These are phyloP conservation scores for Microtus ochrogaster DNA, from an alignment of 2,113 vertebrate genomes.

Conservation along the genomic window DNA sequence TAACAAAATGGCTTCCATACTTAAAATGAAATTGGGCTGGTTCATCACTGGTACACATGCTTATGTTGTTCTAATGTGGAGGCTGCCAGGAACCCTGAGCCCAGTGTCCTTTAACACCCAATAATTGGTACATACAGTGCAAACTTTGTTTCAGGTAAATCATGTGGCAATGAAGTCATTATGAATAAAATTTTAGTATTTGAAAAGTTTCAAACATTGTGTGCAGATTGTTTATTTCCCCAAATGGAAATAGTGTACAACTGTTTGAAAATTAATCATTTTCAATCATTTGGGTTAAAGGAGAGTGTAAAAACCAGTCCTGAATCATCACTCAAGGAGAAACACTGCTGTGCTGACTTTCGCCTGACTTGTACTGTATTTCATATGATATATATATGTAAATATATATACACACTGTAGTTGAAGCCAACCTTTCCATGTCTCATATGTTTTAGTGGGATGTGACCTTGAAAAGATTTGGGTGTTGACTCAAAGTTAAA, in stretches of 20 bases:
- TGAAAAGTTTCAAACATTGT: conserved; percentile 36
- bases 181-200: conserved; percentile 42
- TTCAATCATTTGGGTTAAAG: not conserved
- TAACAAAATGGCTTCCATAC: not conserved
- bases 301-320: not conserved
- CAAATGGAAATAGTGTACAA: conserved; percentile 48
- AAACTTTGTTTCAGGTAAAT: not conserved
- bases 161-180: not conserved
- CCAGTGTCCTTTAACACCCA: not conserved
- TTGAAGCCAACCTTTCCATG: not conserved
- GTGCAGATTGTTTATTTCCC: conserved; percentile 25
- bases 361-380: conserved; percentile 21
- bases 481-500: not conserved
- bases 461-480: not conserved
- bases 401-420: not conserved
- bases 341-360: not conserved
- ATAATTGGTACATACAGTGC: not conserved
- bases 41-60: not conserved
- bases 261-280: conserved; percentile 41
- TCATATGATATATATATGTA: not conserved
- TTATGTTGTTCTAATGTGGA: not conserved
- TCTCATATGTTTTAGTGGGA: not conserved
- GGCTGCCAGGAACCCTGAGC: not conserved
- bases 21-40: not conserved
- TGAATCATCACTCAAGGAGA: conserved; percentile 26